Conservation (phyloP, 2,888 invertebrate species). For the Acrocera orbiculus region DNA sequence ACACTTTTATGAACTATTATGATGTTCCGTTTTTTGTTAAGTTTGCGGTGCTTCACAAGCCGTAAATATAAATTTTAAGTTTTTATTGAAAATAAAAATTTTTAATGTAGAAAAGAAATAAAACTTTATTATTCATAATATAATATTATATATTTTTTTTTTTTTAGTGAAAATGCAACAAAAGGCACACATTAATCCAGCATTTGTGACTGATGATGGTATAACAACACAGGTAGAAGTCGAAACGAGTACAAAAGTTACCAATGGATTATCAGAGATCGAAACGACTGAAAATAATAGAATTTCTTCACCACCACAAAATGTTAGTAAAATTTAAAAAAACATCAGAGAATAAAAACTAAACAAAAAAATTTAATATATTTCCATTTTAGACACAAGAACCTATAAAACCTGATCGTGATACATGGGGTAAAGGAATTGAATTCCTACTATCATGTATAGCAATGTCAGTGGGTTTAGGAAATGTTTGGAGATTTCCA, state of each 20-base stretch:
- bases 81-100: too few relatives aligned
- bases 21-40: too few relatives aligned
- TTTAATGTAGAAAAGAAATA: too few relatives aligned
- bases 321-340: background rate
- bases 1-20: too few relatives aligned
- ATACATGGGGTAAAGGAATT: constrained; percentile 28
- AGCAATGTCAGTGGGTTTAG: constrained; percentile 45
- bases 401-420: constrained; percentile 19
- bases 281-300: background rate
- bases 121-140: too few relatives aligned
- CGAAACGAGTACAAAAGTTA: too few relatives aligned
- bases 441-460: constrained; percentile 32
- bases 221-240: constrained; percentile 8
- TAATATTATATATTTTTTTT: too few relatives aligned
- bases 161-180: too few relatives aligned
- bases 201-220: constrained; percentile 25
- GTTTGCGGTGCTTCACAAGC: too few relatives aligned
- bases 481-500: constrained; percentile 52
- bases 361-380: background rate
- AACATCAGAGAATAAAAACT: background rate
- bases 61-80: too few relatives aligned
- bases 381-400: constrained; percentile 1
- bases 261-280: background rate
- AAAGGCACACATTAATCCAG: constrained; percentile 24
- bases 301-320: background rate